Evolutionary conservation across 2,888 invertebrate species (phyloP).

Genomic region (Cephonodes hylas): DNA sequence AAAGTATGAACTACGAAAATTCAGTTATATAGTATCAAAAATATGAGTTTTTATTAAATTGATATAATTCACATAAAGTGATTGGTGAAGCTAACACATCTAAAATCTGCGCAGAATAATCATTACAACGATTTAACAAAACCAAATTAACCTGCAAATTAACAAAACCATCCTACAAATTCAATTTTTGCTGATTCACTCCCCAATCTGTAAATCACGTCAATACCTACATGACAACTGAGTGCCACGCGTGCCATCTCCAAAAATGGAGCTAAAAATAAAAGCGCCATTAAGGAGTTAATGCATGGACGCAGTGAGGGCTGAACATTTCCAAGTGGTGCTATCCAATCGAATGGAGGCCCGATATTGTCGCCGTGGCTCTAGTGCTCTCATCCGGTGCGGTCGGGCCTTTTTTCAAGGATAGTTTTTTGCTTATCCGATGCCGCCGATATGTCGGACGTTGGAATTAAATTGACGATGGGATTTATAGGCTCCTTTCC

Average conservation of each 20-base stretch:
- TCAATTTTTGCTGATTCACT: background rate
- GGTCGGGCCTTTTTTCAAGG: slow-evolving; percentile 31
- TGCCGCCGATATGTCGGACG: background rate
- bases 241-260: slow-evolving; percentile 52
- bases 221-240: slow-evolving; percentile 18
- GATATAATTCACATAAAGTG: too few species aligned
- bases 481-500: too few species aligned
- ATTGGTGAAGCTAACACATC: too few species aligned
- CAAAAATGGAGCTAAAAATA: slow-evolving; percentile 74
- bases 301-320: slow-evolving; percentile 76
- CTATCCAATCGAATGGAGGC: slow-evolving; percentile 36
- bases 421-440: background rate
- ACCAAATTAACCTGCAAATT: too few species aligned
- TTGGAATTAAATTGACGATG: background rate
- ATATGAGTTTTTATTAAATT: too few species aligned
- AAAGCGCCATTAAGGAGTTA: slow-evolving; percentile 69
- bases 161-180: too few species aligned
- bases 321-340: slow-evolving; percentile 35
- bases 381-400: slow-evolving; percentile 26
- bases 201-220: background rate
- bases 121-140: too few species aligned
- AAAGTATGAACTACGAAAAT: too few species aligned
- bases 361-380: slow-evolving; percentile 39
- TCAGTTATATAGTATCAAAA: too few species aligned
- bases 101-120: too few species aligned